Percentiles rank a stretch among this genome's conserved stretches.
Evolutionary conservation across 2,113 vertebrate genomes (phyloP).

Genomic region (Agelaius phoeniceus): DNA sequence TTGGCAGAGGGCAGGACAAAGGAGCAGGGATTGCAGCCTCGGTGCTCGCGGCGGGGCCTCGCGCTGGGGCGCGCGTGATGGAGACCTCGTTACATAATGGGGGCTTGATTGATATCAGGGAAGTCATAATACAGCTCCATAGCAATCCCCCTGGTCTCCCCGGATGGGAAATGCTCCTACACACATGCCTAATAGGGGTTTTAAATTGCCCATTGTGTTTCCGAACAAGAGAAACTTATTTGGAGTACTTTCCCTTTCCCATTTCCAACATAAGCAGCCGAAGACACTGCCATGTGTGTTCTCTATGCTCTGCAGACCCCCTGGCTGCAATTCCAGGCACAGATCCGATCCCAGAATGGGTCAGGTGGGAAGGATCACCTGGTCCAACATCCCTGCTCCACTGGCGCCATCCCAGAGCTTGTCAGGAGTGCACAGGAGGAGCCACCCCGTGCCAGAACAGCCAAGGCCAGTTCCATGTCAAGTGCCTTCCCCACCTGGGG

Average conservation of each 20-base stretch:
- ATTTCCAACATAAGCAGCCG: not conserved
- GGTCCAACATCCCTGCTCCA: not conserved
- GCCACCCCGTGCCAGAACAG: rapidly evolving
- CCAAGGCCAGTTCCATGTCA: rapidly evolving
- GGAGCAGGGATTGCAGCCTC: constrained; percentile 25
- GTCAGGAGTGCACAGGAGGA: rapidly evolving
- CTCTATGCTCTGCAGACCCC: not conserved
- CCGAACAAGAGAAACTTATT: constrained; percentile 59
- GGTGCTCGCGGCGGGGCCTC: not conserved
- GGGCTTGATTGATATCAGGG: constrained; percentile 47
- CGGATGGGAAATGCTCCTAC: constrained; percentile 47
- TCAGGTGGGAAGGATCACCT: not conserved
- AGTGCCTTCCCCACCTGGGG: not conserved
- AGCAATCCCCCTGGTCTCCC: constrained; percentile 12
- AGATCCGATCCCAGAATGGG: rapidly evolving
- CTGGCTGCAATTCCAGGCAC: not conserved
- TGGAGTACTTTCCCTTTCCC: constrained; percentile 11
- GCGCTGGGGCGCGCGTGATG: not conserved
- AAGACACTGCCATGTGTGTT: not conserved
- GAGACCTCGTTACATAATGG: constrained; percentile 42
- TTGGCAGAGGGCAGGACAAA: constrained; percentile 53
- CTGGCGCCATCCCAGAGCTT: not conserved
- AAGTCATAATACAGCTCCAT: constrained; percentile 2
- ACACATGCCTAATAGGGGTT: not conserved
- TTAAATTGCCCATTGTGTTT: constrained; percentile 63